phyloP scores from a whole-genome alignment of 2,888 invertebrate species.

The Iselma pallidipennis region DNA sequence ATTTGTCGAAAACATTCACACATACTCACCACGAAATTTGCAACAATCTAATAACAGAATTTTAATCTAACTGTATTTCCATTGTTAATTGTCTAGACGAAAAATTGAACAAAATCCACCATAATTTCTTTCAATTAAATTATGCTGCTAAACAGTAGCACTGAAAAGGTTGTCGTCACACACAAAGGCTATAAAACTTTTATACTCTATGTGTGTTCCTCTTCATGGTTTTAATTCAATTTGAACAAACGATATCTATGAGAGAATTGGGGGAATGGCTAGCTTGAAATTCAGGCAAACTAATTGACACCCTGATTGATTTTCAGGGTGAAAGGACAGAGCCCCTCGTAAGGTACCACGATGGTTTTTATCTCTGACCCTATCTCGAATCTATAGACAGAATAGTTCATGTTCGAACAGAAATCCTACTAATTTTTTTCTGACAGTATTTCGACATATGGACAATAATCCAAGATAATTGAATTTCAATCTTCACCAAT shows the following conservation, averaged over 20 bases:
- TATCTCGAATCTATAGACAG: too few relatives aligned
- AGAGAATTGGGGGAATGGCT: constrained; percentile 13
- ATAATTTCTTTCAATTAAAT: neutral
- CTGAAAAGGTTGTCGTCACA: neutral
- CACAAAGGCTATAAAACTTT: neutral
- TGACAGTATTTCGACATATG: neutral
- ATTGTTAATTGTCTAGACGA: too few relatives aligned
- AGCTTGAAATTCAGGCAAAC: constrained; percentile 39
- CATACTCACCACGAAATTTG: neutral
- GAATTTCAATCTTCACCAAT: neutral
- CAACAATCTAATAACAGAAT: neutral
- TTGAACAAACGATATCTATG: constrained; percentile 30
- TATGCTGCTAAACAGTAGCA: neutral
- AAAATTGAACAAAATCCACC: too few relatives aligned
- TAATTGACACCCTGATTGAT: constrained; percentile 52
- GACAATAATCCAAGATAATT: neutral
- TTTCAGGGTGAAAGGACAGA: constrained; percentile 9
- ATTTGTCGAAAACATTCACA: neutral
- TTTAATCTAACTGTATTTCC: too few relatives aligned
- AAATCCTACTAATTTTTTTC: neutral
- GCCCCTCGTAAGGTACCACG: neutral
- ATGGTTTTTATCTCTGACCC: neutral
- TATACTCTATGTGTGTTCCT: constrained; percentile 1
- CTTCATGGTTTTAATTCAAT: constrained; percentile 39
- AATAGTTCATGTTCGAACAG: too few relatives aligned